Percentiles rank a stretch among this genome's conserved stretches.
Evolutionary conservation across 2,797 vertebrate species (phyloP).

Genomic region (Cryptoprocta ferox): DNA sequence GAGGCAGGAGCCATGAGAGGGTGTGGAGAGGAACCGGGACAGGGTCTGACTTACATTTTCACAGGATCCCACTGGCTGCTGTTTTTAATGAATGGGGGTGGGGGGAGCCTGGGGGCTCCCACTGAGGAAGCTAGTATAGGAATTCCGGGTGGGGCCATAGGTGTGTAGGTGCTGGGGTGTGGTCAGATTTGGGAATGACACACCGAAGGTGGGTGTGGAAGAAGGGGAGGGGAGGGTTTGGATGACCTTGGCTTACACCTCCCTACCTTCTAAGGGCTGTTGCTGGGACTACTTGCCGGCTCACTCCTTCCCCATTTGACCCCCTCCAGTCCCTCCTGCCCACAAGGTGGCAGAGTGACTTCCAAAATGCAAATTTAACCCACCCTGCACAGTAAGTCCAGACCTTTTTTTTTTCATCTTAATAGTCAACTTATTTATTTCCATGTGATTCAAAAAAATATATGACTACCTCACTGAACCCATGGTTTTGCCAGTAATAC

Average conservation of each 20-base stretch:
- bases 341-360: background rate
- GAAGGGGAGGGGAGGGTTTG: fast-evolving
- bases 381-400: background rate
- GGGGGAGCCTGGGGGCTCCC: no score
- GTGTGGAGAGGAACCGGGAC: no score
- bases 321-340: background rate
- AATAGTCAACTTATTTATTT: background rate
- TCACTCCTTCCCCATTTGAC: background rate
- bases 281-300: background rate
- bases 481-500: background rate
- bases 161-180: background rate
- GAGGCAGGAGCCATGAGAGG: background rate
- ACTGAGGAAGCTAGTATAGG: background rate
- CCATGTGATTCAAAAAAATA: background rate
- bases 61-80: background rate
- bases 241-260: background rate
- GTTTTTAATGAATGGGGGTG: background rate
- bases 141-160: background rate
- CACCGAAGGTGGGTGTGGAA: fast-evolving
- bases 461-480: background rate
- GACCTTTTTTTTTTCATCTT: background rate
- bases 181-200: background rate
- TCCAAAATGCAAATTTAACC: background rate
- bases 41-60: background rate
- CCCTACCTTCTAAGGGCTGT: background rate